Evolutionary conservation across 2,113 vertebrate species (phyloP).

Genomic region (Recurvirostra avosetta): DNA sequence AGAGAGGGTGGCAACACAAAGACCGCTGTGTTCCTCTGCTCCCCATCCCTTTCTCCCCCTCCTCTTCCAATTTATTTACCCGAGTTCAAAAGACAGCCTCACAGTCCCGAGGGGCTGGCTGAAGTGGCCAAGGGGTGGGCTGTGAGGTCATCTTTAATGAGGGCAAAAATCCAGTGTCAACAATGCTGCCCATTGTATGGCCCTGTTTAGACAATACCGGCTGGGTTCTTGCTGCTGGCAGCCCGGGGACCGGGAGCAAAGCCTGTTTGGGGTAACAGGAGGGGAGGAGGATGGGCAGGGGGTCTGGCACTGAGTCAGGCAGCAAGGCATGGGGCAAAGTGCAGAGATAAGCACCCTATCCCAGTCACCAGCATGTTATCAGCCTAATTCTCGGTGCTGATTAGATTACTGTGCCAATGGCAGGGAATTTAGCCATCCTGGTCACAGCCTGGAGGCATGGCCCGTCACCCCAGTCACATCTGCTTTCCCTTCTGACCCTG

Average conservation of each 20-base stretch:
- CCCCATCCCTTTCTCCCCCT: conserved; percentile 46
- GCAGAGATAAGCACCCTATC: not conserved
- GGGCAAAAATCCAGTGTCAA: conserved; percentile 59
- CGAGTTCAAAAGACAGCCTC: conserved; percentile 60
- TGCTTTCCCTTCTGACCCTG: not conserved
- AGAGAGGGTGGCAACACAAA: conserved; percentile 54
- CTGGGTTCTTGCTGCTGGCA: conserved; percentile 45
- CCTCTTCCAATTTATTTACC: conserved; percentile 56
- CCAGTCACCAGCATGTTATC: not conserved
- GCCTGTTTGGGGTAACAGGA: not conserved
- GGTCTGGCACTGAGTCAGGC: not conserved
- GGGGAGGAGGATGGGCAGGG: not conserved
- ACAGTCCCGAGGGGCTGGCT: conserved; percentile 54
- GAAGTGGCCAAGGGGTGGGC: conserved; percentile 61
- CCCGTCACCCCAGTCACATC: not conserved
- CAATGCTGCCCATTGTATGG: conserved; percentile 62
- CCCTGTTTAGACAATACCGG: conserved; percentile 51
- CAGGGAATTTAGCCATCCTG: not conserved
- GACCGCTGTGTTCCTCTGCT: conserved; percentile 26
- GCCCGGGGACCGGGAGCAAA: not conserved
- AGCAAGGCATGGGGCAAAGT: not conserved
- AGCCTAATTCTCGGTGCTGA: not conserved
- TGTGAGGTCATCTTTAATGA: conserved; percentile 65
- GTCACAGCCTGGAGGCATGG: not conserved
- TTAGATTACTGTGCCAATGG: not conserved